Percentiles rank a stretch among this genome's conserved stretches.
phyloP scores from a whole-genome alignment of 1,140 invertebrate genomes.

The Condylostylus longicornis region DNA sequence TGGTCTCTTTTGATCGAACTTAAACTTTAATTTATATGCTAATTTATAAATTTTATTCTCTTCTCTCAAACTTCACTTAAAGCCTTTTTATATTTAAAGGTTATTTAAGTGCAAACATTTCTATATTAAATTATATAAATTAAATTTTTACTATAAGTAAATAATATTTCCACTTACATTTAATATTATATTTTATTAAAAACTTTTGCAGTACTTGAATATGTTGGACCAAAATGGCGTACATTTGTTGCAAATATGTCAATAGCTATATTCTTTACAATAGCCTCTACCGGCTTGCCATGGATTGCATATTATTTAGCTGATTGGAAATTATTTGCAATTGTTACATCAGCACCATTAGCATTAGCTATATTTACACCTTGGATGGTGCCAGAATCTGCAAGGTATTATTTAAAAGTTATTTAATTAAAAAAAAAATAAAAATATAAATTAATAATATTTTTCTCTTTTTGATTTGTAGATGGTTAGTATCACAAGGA shows the following conservation, averaged over 20 bases:
- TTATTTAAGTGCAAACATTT: too few relatives aligned
- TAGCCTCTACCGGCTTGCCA: conserved; percentile 58
- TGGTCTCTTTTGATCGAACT: too few relatives aligned
- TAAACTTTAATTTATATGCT: too few relatives aligned
- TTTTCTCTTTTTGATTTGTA: conserved; percentile 30
- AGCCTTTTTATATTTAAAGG: too few relatives aligned
- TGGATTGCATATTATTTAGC: conserved; percentile 65
- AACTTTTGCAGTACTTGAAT: conserved; percentile 56
- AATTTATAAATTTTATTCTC: too few relatives aligned
- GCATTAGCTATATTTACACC: conserved; percentile 51
- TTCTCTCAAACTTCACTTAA: too few relatives aligned
- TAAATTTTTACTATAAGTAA: too few relatives aligned
- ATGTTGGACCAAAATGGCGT: conserved; percentile 72
- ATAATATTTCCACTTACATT: not conserved
- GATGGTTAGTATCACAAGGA: conserved; percentile 71
- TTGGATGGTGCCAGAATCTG: conserved; percentile 66
- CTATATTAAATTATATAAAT: too few relatives aligned
- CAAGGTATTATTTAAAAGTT: conserved; percentile 36
- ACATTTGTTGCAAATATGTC: conserved; percentile 82
- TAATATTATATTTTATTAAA: not conserved
- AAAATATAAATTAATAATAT: conserved; percentile 9
- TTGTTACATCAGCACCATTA: conserved; percentile 60
- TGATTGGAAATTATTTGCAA: conserved; percentile 58
- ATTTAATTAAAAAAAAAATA: not conserved
- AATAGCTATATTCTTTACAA: conserved; percentile 74